Conservation (phyloP, 2,888 invertebrate genomes). For the Ormyrus pomaceus region DNA sequence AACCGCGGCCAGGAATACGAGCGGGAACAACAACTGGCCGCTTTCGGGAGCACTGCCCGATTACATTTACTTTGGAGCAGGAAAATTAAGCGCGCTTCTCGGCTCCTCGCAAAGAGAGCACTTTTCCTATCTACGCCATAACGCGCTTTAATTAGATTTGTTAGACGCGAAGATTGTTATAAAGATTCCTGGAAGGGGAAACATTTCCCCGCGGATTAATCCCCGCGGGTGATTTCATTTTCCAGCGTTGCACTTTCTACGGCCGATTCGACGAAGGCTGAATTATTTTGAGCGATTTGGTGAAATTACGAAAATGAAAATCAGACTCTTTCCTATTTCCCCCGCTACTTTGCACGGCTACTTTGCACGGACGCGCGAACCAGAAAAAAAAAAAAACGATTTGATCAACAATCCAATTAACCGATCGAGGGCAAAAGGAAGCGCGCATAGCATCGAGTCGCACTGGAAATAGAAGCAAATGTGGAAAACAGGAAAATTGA, state of each 20-base stretch:
- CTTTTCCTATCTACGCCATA: slow-evolving; percentile 2
- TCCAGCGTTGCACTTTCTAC: not conserved
- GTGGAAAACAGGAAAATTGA: slow-evolving; percentile 43
- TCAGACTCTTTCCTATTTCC: too few species aligned
- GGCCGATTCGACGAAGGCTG: too few species aligned
- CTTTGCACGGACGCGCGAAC: too few species aligned
- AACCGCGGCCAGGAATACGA: slow-evolving; percentile 61
- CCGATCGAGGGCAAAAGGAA: slow-evolving; percentile 14
- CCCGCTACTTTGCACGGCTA: too few species aligned
- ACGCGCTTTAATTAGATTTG: slow-evolving; percentile 38
- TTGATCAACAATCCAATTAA: slow-evolving; percentile 31
- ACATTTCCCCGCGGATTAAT: not conserved
- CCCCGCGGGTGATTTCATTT: not conserved
- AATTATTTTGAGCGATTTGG: too few species aligned
- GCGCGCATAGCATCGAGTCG: not conserved
- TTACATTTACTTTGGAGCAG: slow-evolving; percentile 26
- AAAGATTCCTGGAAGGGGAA: not conserved
- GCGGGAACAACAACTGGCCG: slow-evolving; percentile 12
- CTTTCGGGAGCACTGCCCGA: slow-evolving; percentile 20
- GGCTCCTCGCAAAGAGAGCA: not conserved
- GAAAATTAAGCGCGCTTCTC: slow-evolving; percentile 33
- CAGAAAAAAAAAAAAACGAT: too few species aligned
- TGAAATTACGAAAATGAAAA: too few species aligned
- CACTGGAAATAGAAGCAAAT: slow-evolving; percentile 30
- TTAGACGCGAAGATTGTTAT: not conserved